Conservation (phyloP, 2,113 vertebrate genomes). For the Pomatostomus ruficeps region DNA sequence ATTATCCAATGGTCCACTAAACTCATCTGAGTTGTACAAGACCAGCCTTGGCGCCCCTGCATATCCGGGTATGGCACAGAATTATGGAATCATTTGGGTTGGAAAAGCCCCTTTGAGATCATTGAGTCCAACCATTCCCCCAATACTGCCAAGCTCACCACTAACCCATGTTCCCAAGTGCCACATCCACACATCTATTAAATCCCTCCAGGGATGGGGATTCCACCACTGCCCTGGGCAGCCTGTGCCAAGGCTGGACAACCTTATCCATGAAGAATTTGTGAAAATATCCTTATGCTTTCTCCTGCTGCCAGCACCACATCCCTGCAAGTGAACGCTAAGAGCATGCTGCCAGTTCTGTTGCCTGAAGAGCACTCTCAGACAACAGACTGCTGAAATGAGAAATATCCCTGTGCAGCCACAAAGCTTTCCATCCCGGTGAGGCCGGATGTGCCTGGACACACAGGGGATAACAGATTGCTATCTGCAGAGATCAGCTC, state of each 20-base stretch:
- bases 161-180: background rate
- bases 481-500: conserved; percentile 15
- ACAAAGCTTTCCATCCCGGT: background rate
- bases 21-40: background rate
- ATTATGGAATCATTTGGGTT: background rate
- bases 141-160: background rate
- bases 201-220: background rate
- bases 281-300: background rate
- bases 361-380: background rate
- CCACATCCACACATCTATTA: background rate
- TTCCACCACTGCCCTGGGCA: background rate
- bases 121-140: background rate
- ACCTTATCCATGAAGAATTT: background rate
- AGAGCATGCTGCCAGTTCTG: conserved; percentile 10
- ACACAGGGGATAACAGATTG: conserved; percentile 13
- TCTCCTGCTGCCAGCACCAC: background rate
- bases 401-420: background rate
- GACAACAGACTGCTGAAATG: background rate
- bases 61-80: background rate
- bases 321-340: background rate
- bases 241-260: background rate
- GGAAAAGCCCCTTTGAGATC: background rate
- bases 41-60: background rate
- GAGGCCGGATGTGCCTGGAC: background rate
- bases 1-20: background rate